These are phyloP conservation scores for Pterocles orientalis DNA, from an alignment of 2,113 vertebrate genomes.

Conservation along the genomic window DNA sequence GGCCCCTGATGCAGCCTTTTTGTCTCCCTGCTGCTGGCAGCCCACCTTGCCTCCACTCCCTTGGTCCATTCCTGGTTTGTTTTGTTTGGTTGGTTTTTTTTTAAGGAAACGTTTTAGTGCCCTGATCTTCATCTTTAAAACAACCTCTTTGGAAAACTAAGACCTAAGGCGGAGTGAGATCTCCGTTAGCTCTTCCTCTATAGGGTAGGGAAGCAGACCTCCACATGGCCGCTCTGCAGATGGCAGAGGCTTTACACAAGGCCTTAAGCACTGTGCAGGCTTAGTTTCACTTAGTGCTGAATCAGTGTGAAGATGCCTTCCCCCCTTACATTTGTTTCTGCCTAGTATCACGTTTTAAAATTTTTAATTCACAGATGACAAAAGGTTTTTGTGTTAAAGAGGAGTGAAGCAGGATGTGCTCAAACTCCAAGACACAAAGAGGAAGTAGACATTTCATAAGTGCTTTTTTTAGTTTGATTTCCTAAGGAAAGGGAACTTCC, in stretches of 20 bases:
- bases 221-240: not conserved
- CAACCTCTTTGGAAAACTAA: not conserved
- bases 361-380: not conserved
- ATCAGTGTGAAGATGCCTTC: not conserved
- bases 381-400: not conserved
- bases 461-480: not conserved
- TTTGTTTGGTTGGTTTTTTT: not conserved
- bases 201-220: not conserved
- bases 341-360: not conserved
- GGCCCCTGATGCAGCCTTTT: not conserved
- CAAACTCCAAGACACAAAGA: not conserved
- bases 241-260: rapidly evolving
- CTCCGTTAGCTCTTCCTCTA: not conserved
- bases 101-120: not conserved
- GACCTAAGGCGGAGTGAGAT: not conserved
- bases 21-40: not conserved
- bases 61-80: not conserved
- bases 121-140: not conserved
- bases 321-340: not conserved
- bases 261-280: not conserved
- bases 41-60: not conserved
- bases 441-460: not conserved
- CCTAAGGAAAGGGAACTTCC: not conserved
- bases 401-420: not conserved
- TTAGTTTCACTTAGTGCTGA: not conserved